phyloP scores from a whole-genome alignment of 2,888 invertebrate species.

The Ischnura elegans region DNA sequence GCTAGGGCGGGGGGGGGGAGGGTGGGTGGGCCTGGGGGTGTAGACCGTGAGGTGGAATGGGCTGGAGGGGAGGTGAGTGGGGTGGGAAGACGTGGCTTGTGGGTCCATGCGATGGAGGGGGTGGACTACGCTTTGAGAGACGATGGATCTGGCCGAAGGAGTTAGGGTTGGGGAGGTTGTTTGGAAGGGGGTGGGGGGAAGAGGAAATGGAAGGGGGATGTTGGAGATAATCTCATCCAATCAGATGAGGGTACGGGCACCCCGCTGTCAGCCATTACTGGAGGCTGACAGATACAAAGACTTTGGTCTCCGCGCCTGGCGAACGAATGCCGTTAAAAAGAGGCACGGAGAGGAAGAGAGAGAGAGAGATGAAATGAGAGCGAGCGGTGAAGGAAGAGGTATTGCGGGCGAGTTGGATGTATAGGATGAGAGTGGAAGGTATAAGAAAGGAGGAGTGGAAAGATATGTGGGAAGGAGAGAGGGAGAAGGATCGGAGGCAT shows the following conservation, averaged over 20 bases:
- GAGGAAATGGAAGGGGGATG: not conserved
- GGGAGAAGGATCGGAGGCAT: not conserved
- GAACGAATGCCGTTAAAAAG: constrained; percentile 37
- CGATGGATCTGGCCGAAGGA: constrained; percentile 51
- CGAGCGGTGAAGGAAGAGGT: not conserved
- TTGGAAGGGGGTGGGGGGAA: constrained; percentile 34
- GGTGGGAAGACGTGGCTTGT: not conserved
- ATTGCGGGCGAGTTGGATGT: not conserved
- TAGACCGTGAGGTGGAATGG: not conserved
- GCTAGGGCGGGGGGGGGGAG: not conserved
- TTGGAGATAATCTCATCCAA: constrained; percentile 71
- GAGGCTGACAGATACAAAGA: constrained; percentile 71
- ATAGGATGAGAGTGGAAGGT: constrained; percentile 5
- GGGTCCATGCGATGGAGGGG: not conserved
- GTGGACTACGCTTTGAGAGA: constrained; percentile 32
- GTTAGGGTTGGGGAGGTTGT: not conserved
- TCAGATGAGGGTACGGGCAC: constrained; percentile 69
- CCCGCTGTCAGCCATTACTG: constrained; percentile 71
- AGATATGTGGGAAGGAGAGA: not conserved
- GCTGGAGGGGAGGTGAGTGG: not conserved
- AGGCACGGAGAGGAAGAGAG: not conserved
- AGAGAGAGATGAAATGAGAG: not conserved
- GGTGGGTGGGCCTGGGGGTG: not conserved
- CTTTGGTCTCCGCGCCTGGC: constrained; percentile 42
- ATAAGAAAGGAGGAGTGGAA: not conserved